phyloP scores from a whole-genome alignment of 2,888 invertebrate genomes.

The Nemotelus pantherinus region DNA sequence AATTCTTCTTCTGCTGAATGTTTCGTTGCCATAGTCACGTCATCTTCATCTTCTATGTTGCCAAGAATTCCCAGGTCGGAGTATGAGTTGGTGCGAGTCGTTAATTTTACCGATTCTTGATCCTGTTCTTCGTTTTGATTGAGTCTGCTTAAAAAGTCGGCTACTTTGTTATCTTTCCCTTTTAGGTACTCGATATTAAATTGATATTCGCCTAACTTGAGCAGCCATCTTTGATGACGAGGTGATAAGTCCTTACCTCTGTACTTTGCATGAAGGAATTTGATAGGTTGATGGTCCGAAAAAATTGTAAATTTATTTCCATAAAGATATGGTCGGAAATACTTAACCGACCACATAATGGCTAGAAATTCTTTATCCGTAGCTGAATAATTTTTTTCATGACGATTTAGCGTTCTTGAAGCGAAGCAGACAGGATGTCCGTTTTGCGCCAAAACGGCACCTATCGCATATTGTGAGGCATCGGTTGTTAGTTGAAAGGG shows the following conservation, averaged over 20 bases:
- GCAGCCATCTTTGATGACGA: not conserved
- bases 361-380: not conserved
- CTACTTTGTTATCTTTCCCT: not conserved
- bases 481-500: constrained; percentile 45
- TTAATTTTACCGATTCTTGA: too few relatives aligned
- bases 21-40: not conserved
- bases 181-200: not conserved
- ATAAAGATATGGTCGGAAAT: constrained; percentile 2
- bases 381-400: constrained; percentile 3
- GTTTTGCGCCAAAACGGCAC: constrained; percentile 26
- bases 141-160: not conserved
- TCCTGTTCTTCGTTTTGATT: not conserved
- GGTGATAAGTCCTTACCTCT: constrained; percentile 38
- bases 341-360: constrained; percentile 16
- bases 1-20: not conserved
- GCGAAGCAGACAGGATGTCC: constrained; percentile 3
- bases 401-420: not conserved
- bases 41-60: not conserved
- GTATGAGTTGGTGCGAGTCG: not conserved
- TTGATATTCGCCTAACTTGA: not conserved
- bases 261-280: constrained; percentile 43
- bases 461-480: constrained; percentile 34
- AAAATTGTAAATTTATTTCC: constrained; percentile 1
- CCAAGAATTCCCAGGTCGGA: not conserved
- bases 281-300: constrained; percentile 31